Conservation (phyloP, 2,797 vertebrate species). For the Phrynocephalus guinanensis region DNA sequence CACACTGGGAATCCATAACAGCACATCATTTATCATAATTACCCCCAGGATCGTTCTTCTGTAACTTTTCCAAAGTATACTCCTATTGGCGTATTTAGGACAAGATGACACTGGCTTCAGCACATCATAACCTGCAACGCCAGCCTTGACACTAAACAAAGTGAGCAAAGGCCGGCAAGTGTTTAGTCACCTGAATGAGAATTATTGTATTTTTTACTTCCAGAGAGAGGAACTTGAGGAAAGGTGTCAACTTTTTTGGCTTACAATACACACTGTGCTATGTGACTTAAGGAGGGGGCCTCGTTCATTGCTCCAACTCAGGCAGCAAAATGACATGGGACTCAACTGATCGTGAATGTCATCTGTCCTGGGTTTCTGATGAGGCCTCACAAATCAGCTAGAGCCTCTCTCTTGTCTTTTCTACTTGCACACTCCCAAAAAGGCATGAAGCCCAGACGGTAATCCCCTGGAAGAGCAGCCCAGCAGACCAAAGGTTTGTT, state of each 20-base stretch:
- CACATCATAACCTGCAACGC: neutral
- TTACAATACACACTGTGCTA: neutral
- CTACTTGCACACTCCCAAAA: neutral
- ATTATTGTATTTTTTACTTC: neutral
- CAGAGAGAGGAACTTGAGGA: neutral
- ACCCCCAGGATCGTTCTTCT: neutral
- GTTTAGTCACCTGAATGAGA: neutral
- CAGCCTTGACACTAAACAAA: neutral
- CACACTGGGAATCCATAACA: no score
- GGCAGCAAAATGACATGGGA: neutral
- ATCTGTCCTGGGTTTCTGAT: neutral
- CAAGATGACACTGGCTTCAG: neutral
- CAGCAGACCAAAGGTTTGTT: neutral
- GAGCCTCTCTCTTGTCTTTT: neutral
- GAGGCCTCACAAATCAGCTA: neutral
- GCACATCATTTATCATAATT: no score
- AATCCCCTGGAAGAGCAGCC: neutral
- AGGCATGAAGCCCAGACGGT: neutral
- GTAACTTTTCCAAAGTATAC: neutral
- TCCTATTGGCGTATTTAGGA: neutral
- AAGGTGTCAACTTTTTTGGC: neutral
- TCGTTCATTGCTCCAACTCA: neutral
- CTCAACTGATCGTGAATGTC: neutral
- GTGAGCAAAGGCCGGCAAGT: neutral
- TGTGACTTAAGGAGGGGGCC: neutral